phyloP scores from a whole-genome alignment of 2,888 invertebrate genomes.

The Cataglyphis cursor region DNA sequence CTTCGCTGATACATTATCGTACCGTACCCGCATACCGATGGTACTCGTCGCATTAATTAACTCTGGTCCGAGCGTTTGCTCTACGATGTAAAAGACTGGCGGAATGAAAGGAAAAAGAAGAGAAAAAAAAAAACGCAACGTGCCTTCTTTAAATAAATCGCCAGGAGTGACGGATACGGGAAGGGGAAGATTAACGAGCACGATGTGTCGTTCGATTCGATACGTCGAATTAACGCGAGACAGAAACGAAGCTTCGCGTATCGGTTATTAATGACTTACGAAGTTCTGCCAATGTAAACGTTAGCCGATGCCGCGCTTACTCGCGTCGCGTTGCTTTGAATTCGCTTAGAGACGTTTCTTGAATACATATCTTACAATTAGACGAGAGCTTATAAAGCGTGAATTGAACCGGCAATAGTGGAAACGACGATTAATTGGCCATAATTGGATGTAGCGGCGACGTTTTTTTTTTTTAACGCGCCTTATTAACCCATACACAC shows the following conservation, averaged over 20 bases:
- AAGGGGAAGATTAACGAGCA: slow-evolving; percentile 79
- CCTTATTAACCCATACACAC: neutral
- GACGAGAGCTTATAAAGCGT: neutral
- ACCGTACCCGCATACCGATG: slow-evolving; percentile 40
- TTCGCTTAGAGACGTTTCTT: slow-evolving; percentile 54
- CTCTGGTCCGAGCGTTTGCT: slow-evolving; percentile 54
- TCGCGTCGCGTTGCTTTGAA: slow-evolving; percentile 59
- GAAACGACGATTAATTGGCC: slow-evolving; percentile 43
- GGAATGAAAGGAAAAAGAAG: slow-evolving; percentile 25
- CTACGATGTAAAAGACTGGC: slow-evolving; percentile 57
- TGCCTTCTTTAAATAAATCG: slow-evolving; percentile 75
- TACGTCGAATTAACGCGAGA: slow-evolving; percentile 81
- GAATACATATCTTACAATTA: neutral
- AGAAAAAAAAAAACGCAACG: neutral
- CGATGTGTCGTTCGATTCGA: slow-evolving; percentile 83
- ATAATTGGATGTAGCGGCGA: slow-evolving; percentile 16
- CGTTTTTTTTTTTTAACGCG: neutral
- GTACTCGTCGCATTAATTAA: slow-evolving; percentile 62
- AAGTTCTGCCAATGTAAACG: slow-evolving; percentile 72
- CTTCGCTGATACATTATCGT: slow-evolving; percentile 26
- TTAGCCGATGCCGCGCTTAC: slow-evolving; percentile 53
- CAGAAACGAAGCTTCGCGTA: slow-evolving; percentile 72
- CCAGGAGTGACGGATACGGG: slow-evolving; percentile 70
- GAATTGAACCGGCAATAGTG: slow-evolving; percentile 21
- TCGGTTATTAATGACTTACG: slow-evolving; percentile 80